Conservation (phyloP, 2,797 vertebrate species). For the Aldrovandia affinis region DNA sequence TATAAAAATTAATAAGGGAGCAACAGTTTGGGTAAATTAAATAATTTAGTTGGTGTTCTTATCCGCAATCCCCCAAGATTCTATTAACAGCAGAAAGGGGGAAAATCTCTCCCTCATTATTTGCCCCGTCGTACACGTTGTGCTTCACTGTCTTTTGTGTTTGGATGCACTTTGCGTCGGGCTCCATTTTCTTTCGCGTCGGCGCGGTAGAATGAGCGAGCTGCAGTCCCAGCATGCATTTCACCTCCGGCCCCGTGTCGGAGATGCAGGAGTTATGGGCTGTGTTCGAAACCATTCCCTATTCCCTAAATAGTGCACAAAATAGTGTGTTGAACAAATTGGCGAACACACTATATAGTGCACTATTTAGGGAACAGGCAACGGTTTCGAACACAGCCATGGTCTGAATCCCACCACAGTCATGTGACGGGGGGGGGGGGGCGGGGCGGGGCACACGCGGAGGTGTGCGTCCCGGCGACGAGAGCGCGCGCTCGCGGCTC, state of each 20-base stretch:
- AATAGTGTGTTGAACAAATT: too few relatives aligned
- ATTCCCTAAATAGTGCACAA: too few relatives aligned
- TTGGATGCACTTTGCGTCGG: not conserved
- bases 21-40: constrained; percentile 79
- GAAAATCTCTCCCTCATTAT: not conserved
- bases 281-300: too few relatives aligned
- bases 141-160: not conserved
- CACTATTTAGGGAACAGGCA: too few relatives aligned
- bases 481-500: not conserved
- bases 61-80: constrained; percentile 50
- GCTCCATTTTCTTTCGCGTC: not conserved
- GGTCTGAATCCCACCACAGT: not conserved
- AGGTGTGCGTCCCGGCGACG: not conserved
- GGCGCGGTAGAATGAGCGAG: not conserved
- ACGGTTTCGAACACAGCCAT: not conserved
- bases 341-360: too few relatives aligned
- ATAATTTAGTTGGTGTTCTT: constrained; percentile 73
- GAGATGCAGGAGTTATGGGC: not conserved
- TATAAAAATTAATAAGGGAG: constrained; percentile 78
- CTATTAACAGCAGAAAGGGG: constrained; percentile 35
- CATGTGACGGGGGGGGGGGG: not conserved
- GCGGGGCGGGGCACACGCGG: not conserved
- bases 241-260: not conserved
- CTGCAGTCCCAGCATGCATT: constrained; percentile 13
- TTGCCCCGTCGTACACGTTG: not conserved